Conservation (phyloP, 2,888 invertebrate species). For the Ophion ventricosus region DNA sequence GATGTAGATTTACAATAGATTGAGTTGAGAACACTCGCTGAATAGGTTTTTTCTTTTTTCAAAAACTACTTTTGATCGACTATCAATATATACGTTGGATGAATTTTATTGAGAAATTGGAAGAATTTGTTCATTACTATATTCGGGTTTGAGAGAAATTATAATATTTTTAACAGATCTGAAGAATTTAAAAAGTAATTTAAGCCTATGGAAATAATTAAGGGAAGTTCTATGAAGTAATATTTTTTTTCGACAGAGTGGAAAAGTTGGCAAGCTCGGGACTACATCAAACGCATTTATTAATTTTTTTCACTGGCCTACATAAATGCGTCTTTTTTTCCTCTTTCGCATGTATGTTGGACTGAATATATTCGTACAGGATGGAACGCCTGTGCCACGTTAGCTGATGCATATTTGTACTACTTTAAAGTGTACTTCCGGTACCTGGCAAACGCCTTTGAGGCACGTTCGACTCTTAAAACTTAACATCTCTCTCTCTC, state of each 20-base stretch:
- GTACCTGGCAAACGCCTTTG: constrained; percentile 60
- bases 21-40: no score
- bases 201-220: neutral
- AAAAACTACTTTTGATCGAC: no score
- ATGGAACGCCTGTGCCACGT: constrained; percentile 42
- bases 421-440: constrained; percentile 60
- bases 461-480: constrained; percentile 63
- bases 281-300: constrained; percentile 35
- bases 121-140: no score
- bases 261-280: constrained; percentile 41
- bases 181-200: neutral
- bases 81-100: no score
- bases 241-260: neutral
- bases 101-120: no score
- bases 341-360: constrained; percentile 4
- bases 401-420: constrained; percentile 59
- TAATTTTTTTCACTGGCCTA: constrained; percentile 12
- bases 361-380: constrained; percentile 37
- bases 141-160: neutral
- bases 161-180: neutral
- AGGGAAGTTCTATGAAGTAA: neutral
- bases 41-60: no score
- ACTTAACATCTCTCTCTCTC: constrained; percentile 31
- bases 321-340: constrained; percentile 27
- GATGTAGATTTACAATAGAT: no score